phyloP scores from a whole-genome alignment of 2,113 vertebrate genomes.

The Euleptes europaea region DNA sequence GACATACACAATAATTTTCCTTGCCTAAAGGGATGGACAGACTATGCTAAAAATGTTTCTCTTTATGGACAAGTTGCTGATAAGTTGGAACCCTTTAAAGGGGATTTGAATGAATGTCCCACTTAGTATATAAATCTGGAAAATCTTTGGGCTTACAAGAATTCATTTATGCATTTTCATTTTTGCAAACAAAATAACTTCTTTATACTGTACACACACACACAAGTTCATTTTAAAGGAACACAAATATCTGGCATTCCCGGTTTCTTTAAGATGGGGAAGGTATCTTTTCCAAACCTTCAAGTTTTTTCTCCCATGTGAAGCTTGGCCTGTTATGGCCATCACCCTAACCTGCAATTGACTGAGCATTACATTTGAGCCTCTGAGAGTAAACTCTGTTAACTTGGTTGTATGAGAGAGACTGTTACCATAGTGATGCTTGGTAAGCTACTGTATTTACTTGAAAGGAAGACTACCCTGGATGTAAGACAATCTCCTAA shows the following conservation, averaged over 20 bases:
- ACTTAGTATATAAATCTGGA: not conserved
- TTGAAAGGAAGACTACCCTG: no score
- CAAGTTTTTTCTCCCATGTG: not conserved
- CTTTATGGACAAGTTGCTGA: not conserved
- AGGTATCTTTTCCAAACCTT: not conserved
- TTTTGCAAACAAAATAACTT: not conserved
- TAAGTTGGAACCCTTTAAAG: not conserved
- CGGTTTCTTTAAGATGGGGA: not conserved
- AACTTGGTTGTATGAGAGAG: not conserved
- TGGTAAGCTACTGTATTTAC: not conserved
- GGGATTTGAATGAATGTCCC: not conserved
- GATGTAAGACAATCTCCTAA: no score
- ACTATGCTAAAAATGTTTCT: not conserved
- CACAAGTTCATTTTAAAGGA: not conserved
- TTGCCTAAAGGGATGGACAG: not conserved
- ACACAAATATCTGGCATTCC: not conserved
- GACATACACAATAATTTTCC: not conserved
- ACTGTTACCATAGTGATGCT: not conserved
- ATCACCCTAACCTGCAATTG: not conserved
- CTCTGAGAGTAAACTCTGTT: not conserved
- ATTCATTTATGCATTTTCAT: not conserved
- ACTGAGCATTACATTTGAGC: not conserved
- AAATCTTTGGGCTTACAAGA: rapidly evolving
- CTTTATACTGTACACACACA: not conserved
- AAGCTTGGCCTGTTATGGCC: not conserved